Percentiles rank a stretch among this genome's conserved stretches.
phyloP scores from a whole-genome alignment of 2,797 vertebrate species.

The Trichosurus vulpecula region DNA sequence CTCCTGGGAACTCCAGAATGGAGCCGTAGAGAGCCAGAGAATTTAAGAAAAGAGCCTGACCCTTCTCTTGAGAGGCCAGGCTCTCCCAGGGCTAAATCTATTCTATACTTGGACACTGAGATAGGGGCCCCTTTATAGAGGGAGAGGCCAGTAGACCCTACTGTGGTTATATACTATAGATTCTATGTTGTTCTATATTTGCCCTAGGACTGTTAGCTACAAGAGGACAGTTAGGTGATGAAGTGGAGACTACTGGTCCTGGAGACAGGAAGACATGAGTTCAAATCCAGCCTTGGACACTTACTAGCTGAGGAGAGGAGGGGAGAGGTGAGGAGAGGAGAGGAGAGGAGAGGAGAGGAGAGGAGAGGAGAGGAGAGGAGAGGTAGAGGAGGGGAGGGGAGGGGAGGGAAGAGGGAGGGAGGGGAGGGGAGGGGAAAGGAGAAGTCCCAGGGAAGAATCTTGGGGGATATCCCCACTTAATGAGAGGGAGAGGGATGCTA shows the following conservation, averaged over 20 bases:
- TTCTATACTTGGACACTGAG: neutral
- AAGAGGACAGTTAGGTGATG: neutral
- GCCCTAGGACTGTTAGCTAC: neutral
- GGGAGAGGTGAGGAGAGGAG: too few species aligned
- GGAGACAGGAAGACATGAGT: neutral
- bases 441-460: neutral
- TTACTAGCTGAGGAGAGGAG: neutral
- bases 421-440: too few species aligned
- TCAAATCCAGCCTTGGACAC: neutral
- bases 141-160: neutral
- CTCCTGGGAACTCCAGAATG: neutral
- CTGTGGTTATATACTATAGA: neutral
- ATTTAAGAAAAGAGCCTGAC: neutral
- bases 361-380: too few species aligned
- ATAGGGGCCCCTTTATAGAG: neutral
- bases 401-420: too few species aligned
- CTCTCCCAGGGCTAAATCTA: neutral
- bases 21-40: neutral
- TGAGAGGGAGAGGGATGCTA: neutral
- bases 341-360: too few species aligned
- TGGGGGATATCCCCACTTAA: neutral
- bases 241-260: neutral
- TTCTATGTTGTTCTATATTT: neutral
- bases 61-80: neutral
- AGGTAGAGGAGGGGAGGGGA: too few species aligned